Evolutionary conservation across 2,113 vertebrate genomes (phyloP).

Genomic region (Pontoporia blainvillei): DNA sequence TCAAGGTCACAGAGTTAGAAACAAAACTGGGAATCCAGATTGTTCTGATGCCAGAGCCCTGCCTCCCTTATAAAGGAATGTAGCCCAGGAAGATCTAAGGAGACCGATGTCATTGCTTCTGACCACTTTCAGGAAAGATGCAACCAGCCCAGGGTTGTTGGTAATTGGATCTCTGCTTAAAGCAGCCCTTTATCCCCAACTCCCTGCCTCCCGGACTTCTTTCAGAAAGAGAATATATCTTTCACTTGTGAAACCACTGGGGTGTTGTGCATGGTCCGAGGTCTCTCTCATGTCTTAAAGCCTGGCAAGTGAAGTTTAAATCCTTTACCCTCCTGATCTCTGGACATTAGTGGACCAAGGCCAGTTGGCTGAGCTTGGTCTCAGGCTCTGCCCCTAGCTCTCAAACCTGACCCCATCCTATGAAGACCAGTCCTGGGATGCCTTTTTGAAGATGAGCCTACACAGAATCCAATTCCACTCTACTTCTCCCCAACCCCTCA

Average conservation of each 20-base stretch:
- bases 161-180: neutral
- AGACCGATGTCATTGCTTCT: too few species aligned
- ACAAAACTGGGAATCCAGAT: neutral
- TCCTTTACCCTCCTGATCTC: constrained; percentile 35
- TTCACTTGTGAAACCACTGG: constrained; percentile 7
- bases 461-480: constrained; percentile 53
- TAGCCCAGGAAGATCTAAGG: neutral
- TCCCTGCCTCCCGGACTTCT: neutral
- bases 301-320: neutral
- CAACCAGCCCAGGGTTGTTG: neutral
- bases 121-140: neutral
- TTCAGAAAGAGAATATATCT: neutral
- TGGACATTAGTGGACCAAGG: neutral
- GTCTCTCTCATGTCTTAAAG: neutral
- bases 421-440: neutral
- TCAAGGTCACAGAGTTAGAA: neutral
- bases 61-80: neutral
- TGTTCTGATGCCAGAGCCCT: neutral
- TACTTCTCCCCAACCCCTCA: constrained; percentile 50
- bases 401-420: neutral
- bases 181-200: neutral
- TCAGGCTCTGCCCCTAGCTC: neutral
- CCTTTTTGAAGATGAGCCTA: constrained; percentile 55
- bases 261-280: neutral
- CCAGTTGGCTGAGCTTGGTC: constrained; percentile 18